These are phyloP conservation scores for human (Homo sapiens) DNA, from an alignment of 2,113 vertebrate genomes.

Conservation along the genomic window GRCh38 chr22:44601001-44601500, in stretches of 20 bases:
- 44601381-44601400: background rate
- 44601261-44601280: background rate
- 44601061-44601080: background rate
- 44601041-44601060: background rate
- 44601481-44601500: background rate
- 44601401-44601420: background rate
- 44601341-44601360: background rate
- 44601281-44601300: background rate
- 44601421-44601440: background rate
- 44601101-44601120: too few relatives aligned
- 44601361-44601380: background rate
- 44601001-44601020: rapidly evolving
- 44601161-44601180: background rate
- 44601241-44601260: background rate
- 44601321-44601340: background rate
- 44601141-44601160: background rate
- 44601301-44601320: background rate
- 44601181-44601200: background rate
- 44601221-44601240: background rate
- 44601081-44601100: too few relatives aligned
- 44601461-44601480: too few relatives aligned
- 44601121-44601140: too few relatives aligned
- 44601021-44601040: too few relatives aligned
- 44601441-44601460: background rate
- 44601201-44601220: rapidly evolving